phyloP scores from a whole-genome alignment of 64 coral and sea anemone species.

The Dendronephthya gigantea region DNA sequence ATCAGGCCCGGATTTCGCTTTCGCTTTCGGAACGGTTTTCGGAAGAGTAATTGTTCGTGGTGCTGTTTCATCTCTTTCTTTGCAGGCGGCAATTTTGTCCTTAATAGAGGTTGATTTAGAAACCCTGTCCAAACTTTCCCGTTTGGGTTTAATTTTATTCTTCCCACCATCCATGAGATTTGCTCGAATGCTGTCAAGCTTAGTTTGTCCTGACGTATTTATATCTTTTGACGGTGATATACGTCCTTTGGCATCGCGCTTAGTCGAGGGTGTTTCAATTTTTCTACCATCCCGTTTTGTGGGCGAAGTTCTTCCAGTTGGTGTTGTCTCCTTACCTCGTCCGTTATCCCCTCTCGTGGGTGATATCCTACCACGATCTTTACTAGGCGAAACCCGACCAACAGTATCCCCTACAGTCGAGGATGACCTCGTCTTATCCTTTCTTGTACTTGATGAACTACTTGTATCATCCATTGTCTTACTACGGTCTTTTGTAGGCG shows the following conservation, averaged over 20 bases:
- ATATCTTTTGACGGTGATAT: neutral
- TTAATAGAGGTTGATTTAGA: neutral
- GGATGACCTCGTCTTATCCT: neutral
- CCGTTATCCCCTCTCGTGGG: neutral
- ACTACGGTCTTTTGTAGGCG: neutral
- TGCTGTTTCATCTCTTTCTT: neutral
- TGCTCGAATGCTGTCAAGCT: constrained; percentile 5
- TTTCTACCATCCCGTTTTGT: neutral
- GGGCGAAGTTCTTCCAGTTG: neutral
- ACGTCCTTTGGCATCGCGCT: neutral
- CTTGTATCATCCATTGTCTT: no score
- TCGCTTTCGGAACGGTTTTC: neutral
- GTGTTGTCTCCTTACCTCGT: neutral
- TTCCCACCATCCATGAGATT: neutral
- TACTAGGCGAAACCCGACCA: neutral
- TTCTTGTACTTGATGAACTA: neutral
- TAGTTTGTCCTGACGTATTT: neutral
- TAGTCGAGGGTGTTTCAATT: neutral
- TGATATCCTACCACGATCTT: neutral
- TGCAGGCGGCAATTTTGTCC: constrained; percentile 2
- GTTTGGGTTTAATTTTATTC: neutral
- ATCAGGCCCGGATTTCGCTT: neutral
- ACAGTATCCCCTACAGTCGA: neutral
- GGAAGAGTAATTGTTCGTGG: neutral
- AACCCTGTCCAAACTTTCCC: neutral